Conservation (phyloP, 2,797 vertebrate species). For the Chelonia mydas region DNA sequence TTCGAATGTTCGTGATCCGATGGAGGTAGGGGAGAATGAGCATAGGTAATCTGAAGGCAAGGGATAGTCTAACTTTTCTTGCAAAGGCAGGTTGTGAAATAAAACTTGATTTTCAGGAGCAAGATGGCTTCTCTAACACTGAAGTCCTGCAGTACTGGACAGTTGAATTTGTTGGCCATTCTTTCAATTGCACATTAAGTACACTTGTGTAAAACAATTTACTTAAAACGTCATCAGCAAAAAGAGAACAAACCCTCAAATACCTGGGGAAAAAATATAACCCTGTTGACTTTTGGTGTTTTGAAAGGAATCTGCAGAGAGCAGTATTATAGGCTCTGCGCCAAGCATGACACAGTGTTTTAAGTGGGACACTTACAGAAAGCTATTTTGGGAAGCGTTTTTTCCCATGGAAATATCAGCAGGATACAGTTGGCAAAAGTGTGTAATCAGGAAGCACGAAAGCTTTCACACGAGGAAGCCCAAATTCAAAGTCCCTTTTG, state of each 20-base stretch:
- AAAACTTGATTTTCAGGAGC: not conserved
- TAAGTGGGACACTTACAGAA: not conserved
- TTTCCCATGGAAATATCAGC: not conserved
- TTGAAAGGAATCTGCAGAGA: not conserved
- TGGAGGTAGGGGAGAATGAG: not conserved
- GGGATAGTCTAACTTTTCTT: not conserved
- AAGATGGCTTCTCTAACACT: not conserved
- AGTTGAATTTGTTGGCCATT: not conserved
- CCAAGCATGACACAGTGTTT: not conserved
- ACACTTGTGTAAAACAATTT: not conserved
- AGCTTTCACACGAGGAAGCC: not conserved
- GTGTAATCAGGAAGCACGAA: fast-evolving
- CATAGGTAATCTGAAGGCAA: not conserved
- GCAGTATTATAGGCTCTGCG: not conserved
- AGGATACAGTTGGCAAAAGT: not conserved
- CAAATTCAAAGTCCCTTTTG: not conserved
- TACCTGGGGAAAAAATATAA: not conserved
- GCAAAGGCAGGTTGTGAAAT: not conserved
- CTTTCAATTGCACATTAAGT: not conserved
- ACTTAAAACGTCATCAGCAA: too few relatives aligned
- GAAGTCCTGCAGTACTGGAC: not conserved
- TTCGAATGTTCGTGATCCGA: too few relatives aligned
- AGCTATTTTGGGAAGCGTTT: not conserved
- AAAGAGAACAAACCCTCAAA: not conserved
- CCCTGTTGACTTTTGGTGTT: not conserved